These are phyloP conservation scores for Thamnaconus septentrionalis DNA, from an alignment of 2,113 vertebrate species.

Conservation along the genomic window DNA sequence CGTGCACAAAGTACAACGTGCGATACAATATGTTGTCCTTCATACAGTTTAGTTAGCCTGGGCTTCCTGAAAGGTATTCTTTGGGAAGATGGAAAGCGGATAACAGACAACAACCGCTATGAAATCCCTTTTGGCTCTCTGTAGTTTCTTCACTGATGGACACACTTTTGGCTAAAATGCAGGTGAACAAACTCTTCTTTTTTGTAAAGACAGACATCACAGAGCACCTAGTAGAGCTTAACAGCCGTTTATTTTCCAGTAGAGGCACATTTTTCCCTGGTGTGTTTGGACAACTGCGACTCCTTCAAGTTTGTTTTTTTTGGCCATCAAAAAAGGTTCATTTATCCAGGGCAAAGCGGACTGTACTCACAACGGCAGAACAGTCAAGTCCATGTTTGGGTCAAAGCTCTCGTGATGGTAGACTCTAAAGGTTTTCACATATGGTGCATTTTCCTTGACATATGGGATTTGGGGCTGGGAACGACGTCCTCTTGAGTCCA, in stretches of 20 bases:
- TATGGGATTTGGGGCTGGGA: too few relatives aligned
- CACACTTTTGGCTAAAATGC: constrained; percentile 14
- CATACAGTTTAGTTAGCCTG: too few relatives aligned
- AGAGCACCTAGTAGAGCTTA: constrained; percentile 51
- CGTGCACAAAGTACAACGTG: too few relatives aligned
- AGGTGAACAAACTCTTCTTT: constrained; percentile 14
- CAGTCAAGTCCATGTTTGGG: constrained; percentile 9
- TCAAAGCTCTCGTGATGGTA: constrained; percentile 25
- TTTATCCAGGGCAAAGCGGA: too few relatives aligned
- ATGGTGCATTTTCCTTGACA: too few relatives aligned
- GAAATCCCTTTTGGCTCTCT: constrained; percentile 73
- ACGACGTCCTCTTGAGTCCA: too few relatives aligned
- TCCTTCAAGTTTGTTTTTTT: too few relatives aligned
- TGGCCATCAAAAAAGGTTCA: constrained; percentile 3
- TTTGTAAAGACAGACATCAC: constrained; percentile 23
- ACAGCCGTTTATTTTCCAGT: constrained; percentile 3
- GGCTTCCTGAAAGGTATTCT: not conserved
- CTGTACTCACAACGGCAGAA: not conserved
- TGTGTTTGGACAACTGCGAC: constrained; percentile 2
- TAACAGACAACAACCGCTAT: constrained; percentile 26
- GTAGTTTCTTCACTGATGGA: constrained; percentile 28
- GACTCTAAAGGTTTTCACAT: constrained; percentile 24
- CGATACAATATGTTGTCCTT: too few relatives aligned
- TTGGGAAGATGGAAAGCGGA: constrained; percentile 18
- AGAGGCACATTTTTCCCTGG: constrained; percentile 42